phyloP scores from a whole-genome alignment of 1,140 invertebrate genomes.

The Galendromus occidentalis region DNA sequence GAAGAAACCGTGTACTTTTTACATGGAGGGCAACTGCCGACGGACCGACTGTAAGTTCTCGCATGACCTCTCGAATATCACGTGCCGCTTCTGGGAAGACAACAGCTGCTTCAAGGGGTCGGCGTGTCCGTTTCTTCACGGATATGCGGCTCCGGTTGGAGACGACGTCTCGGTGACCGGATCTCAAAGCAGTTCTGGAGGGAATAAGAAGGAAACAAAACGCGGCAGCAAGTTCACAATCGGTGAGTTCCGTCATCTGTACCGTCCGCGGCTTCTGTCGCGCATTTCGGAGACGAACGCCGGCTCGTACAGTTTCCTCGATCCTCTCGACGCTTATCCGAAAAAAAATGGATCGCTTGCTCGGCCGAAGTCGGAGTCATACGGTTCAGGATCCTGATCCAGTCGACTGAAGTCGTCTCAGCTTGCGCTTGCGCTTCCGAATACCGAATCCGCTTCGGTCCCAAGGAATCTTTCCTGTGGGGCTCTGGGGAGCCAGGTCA shows the following conservation, averaged over 20 bases:
- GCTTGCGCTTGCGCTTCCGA: too few species aligned
- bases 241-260: neutral
- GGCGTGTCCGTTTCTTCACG: constrained; percentile 34
- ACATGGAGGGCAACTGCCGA: constrained; percentile 33
- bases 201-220: neutral
- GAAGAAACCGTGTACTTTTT: constrained; percentile 32
- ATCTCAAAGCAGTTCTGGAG: neutral
- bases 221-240: neutral
- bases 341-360: too few species aligned
- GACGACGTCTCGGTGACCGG: neutral
- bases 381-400: too few species aligned
- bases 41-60: constrained; percentile 34
- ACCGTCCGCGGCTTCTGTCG: too few species aligned
- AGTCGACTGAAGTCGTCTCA: too few species aligned
- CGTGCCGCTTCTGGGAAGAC: constrained; percentile 34
- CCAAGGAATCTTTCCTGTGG: too few species aligned
- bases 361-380: too few species aligned
- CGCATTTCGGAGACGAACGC: neutral
- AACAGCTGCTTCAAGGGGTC: constrained; percentile 30
- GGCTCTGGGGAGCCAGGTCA: too few species aligned
- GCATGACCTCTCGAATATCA: constrained; percentile 33
- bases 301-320: too few species aligned
- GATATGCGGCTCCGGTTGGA: constrained; percentile 21
- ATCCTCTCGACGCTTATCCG: too few species aligned
- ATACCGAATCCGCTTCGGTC: too few species aligned